Base-by-base conservation (phyloP, 2,113 vertebrate genomes). In the Oceanites oceanicus region DNA sequence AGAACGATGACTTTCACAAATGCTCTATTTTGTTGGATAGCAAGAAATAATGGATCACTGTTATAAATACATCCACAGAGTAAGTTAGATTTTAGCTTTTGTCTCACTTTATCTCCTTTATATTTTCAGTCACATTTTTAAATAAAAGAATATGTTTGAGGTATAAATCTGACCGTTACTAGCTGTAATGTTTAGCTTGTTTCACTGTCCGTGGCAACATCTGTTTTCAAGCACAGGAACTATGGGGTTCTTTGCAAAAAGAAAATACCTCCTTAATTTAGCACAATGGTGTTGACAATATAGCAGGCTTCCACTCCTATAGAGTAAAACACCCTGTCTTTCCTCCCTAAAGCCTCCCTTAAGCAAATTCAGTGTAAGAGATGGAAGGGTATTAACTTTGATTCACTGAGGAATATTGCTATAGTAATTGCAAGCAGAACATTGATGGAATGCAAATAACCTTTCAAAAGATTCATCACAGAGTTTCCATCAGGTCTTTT, bases 1-100 rank as follows among this genome's bases (percentile, higher is more conserved):
- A 85, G 73, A 95, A 87, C 49, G 73, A 94, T 62, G 89, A 90
- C 73, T 95, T 94, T 91, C 86, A 91, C 65, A 94, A 94, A 91
- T n/a, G 73, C 20, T 81, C 56, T 74, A 5, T 92, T 92, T 84
- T 68, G 70, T 34, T 76, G 76, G 83, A 58, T 49, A 85, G 84
- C 76, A 91, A 91, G 92, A 89, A 94, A 79, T 96, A 95, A 87
- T 49, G 71, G 66, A 91, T 58, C 66, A 66, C 56, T 61, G 66
- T 72, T 87, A 79, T 49, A 95, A 92, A 94, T 74, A 92, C 5
- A 91, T 21, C 89, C 53, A 82, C 18, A 50, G 29, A 76, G 29
- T 20, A 88, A 72, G 49, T 1, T 82, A 52, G 34, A 71, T 92
- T 91, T 86, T 86, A 84, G 70, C 42, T 79, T 89, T 36, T 38